Conservation (phyloP, 2,797 vertebrate genomes). For the Spizella passerina region DNA sequence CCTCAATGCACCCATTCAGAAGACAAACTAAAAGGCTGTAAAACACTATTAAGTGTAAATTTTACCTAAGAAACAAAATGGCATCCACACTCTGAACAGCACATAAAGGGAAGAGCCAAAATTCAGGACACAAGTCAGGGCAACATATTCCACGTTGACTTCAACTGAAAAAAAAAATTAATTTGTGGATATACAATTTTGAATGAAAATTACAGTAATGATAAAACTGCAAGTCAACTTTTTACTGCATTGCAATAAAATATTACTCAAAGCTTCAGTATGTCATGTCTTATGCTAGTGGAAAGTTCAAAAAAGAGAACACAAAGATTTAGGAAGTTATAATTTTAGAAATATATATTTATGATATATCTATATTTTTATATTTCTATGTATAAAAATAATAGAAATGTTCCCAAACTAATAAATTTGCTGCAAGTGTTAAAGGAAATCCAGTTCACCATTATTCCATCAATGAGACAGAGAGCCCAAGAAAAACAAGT, state of each 20-base stretch:
- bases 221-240: not conserved
- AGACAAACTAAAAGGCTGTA: not conserved
- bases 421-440: not conserved
- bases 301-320: not conserved
- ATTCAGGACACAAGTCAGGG: not conserved
- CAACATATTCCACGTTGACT: not conserved
- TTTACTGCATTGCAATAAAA: not conserved
- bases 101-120: not conserved
- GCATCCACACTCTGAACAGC: not conserved
- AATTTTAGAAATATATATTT: not conserved
- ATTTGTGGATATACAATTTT: not conserved
- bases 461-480: not conserved
- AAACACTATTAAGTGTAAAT: not conserved
- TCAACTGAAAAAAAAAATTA: not conserved
- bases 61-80: not conserved
- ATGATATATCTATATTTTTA: not conserved
- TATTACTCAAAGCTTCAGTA: not conserved
- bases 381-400: not conserved
- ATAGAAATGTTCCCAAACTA: not conserved
- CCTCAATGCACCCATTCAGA: not conserved
- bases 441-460: not conserved
- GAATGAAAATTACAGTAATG: not conserved
- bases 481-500: not conserved
- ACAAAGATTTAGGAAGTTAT: not conserved
- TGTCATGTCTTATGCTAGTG: rapidly evolving